phyloP scores from a whole-genome alignment of 2,113 vertebrate species.

The Dendrocopos noguchii region DNA sequence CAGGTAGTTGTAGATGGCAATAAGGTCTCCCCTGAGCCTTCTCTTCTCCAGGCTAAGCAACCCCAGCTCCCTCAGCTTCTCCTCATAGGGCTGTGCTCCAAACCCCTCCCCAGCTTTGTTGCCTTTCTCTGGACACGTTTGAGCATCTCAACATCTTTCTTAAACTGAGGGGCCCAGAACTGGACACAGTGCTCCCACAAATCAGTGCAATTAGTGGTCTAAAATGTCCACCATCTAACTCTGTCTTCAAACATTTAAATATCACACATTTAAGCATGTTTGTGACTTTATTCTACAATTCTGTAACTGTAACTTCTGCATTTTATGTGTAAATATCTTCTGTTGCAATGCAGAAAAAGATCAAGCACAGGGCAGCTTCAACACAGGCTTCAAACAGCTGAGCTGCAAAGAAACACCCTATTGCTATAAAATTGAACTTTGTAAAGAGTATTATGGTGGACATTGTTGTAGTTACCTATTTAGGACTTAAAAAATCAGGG shows the following conservation, averaged over 20 bases:
- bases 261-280: neutral
- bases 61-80: no score
- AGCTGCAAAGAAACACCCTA: neutral
- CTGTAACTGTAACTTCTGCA: neutral
- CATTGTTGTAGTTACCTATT: neutral
- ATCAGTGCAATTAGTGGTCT: neutral
- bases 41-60: no score
- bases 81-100: no score
- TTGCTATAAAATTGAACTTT: neutral
- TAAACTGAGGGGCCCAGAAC: no score
- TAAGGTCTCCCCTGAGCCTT: no score
- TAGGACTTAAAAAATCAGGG: neutral
- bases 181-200: neutral
- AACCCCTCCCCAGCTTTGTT: no score
- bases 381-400: neutral
- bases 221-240: neutral
- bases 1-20: no score
- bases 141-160: no score
- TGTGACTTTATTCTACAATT: neutral
- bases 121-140: no score
- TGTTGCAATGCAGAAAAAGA: neutral
- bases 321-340: neutral
- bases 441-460: neutral
- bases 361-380: neutral
- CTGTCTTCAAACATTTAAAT: neutral